Base-by-base conservation (phyloP, 2,113 vertebrate genomes). In the Nicator chloris region DNA sequence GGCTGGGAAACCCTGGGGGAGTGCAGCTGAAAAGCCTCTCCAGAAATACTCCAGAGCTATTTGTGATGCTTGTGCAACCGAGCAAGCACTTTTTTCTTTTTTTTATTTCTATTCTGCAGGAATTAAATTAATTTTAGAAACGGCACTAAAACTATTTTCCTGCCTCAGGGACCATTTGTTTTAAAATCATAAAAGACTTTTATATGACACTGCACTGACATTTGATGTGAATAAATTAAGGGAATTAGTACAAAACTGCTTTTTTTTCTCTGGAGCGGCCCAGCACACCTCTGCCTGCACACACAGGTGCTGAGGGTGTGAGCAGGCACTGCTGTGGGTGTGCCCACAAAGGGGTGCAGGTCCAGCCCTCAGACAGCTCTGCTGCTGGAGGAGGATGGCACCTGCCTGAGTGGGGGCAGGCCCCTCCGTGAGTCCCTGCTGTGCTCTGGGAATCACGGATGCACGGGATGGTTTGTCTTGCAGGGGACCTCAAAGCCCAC, bases 111-210 rank as follows among this genome's bases (percentile, higher is more conserved):
- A 21, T 95, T 97, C 61, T 9, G 15, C 91, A 86, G 86, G 92
- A 98, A 98, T 98, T 96, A 97, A 95, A 97, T 97, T 97, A 97
- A 98, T 97, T 96, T 96, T 96, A 97, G 95, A 93, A 97, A 95
- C 97, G 95, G 94, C 98, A 93, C 94, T 96, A 87, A 92, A 96
- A 97, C 96, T 97, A 93, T 97, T 98, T 97, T 97, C 81, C 84
- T 94, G 93, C 96, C 97, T 96, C 71, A 71, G 90, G 95, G 95
- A 97, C 89, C 95, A 96, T 97, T 98, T 98, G 97, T 97, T 98
- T 97, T 97, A 97, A 97, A 98, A 98, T 96, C 96, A 96, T 97
- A 97, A 97, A 96, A 94, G 94, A 76, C 60, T 97, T 97, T 98
- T 96, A 94, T 97, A 95, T 92, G 95, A 97, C 95, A 96, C 93